Evolutionary conservation across 2,113 vertebrate species (phyloP).

Genomic region (Coptodon rendalli): DNA sequence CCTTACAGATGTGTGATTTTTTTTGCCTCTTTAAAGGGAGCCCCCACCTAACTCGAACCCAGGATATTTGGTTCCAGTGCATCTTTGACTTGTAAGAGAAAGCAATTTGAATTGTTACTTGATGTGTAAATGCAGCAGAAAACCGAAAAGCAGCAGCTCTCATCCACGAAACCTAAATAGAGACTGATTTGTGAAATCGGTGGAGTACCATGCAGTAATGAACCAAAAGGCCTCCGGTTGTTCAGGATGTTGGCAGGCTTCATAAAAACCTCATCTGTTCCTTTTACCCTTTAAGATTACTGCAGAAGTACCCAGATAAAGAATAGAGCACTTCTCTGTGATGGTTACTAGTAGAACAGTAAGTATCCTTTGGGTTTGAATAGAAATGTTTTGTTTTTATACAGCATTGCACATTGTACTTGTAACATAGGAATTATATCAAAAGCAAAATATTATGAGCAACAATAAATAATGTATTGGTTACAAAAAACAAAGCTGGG

Average conservation of each 20-base stretch:
- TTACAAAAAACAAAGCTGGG: conserved; percentile 32
- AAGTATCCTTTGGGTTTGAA: conserved; percentile 68
- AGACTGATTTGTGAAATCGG: neutral
- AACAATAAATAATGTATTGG: conserved; percentile 73
- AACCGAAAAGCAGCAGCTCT: neutral
- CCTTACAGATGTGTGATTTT: neutral
- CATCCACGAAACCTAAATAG: neutral
- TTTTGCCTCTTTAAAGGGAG: neutral
- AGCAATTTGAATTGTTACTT: neutral
- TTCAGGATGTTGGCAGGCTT: conserved; percentile 14
- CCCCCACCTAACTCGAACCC: neutral
- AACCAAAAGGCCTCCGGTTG: conserved; percentile 18
- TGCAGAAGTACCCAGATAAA: conserved; percentile 49
- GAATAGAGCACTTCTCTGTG: conserved; percentile 62
- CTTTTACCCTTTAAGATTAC: conserved; percentile 65
- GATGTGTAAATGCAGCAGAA: neutral
- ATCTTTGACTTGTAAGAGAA: neutral
- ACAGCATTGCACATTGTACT: conserved; percentile 73
- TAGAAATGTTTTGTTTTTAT: conserved; percentile 70
- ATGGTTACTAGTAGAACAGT: conserved; percentile 54
- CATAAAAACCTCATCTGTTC: conserved; percentile 46
- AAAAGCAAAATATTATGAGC: conserved; percentile 62
- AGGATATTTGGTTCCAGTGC: neutral
- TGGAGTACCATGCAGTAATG: neutral
- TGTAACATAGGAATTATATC: conserved; percentile 73